These are phyloP conservation scores for Matsumyia berberina DNA, from an alignment of 2,888 invertebrate genomes.

Conservation along the genomic window DNA sequence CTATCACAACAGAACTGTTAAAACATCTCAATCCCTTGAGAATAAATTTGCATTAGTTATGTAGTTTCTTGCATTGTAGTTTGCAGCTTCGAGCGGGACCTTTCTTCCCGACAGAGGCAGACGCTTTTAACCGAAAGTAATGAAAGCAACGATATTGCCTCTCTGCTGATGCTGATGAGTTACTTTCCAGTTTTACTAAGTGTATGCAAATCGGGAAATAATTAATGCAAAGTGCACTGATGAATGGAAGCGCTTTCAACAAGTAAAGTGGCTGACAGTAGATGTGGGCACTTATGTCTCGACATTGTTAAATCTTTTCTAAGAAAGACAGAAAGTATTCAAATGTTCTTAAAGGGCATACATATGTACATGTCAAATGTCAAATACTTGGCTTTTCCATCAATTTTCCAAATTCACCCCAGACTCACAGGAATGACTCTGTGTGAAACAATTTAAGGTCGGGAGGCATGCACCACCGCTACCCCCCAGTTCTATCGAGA, in stretches of 20 bases:
- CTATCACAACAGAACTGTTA: constrained; percentile 30
- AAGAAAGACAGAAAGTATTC: no score
- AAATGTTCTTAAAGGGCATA: no score
- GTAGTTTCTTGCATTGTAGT: constrained; percentile 16
- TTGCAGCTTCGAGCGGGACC: background rate
- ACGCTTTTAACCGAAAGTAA: constrained; percentile 8
- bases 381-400: no score
- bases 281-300: background rate
- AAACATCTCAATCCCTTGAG: constrained; percentile 5
- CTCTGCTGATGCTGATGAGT: constrained; percentile 15
- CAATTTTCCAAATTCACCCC: no score
- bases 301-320: background rate
- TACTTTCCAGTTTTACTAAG: constrained; percentile 20
- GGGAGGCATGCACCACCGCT: background rate
- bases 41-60: constrained; percentile 43
- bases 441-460: background rate
- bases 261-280: constrained; percentile 7
- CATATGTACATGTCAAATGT: no score
- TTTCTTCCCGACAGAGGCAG: background rate
- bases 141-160: constrained; percentile 9
- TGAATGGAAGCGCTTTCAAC: constrained; percentile 16
- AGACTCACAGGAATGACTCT: no score
- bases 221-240: constrained; percentile 41
- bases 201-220: constrained; percentile 41
- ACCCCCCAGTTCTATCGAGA: background rate